Percentiles rank a stretch among this genome's conserved stretches.
Evolutionary conservation across 2,797 vertebrate genomes (phyloP).

Genomic region (Delichon dasypus): DNA sequence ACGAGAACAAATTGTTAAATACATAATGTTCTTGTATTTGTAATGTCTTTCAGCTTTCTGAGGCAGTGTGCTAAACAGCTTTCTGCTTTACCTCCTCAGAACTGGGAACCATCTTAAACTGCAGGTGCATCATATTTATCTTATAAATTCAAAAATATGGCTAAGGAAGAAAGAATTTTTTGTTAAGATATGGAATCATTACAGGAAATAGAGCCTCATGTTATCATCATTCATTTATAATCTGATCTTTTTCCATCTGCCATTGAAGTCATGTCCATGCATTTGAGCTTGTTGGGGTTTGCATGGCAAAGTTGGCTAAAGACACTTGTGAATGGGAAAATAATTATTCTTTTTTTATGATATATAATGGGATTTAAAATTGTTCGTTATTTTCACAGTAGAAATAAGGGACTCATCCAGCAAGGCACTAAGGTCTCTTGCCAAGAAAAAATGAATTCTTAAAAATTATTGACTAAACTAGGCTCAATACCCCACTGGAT

Average conservation of each 20-base stretch:
- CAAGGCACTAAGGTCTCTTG: conserved; percentile 2
- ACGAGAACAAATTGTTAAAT: conserved; percentile 61
- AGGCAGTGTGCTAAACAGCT: conserved; percentile 13
- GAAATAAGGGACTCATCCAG: background rate
- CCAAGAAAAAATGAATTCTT: conserved; percentile 7
- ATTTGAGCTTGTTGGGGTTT: conserved; percentile 4
- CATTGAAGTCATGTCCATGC: background rate
- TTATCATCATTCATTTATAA: background rate
- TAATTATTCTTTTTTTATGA: background rate
- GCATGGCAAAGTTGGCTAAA: conserved; percentile 9
- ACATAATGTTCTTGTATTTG: conserved; percentile 52
- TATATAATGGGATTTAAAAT: background rate
- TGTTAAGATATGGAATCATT: background rate
- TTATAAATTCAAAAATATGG: background rate
- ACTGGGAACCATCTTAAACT: conserved; percentile 25
- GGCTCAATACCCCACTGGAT: background rate
- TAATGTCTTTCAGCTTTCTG: conserved; percentile 44
- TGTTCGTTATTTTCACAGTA: background rate
- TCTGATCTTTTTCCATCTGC: background rate
- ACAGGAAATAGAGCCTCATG: background rate
- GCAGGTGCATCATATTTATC: conserved; percentile 58
- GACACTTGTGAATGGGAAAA: background rate
- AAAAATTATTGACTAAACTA: background rate
- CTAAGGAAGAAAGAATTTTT: background rate
- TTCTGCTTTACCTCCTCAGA: conserved; percentile 44